These are phyloP conservation scores for Phalloptychus januarius DNA, from an alignment of 2,797 vertebrate genomes.

Conservation along the genomic window DNA sequence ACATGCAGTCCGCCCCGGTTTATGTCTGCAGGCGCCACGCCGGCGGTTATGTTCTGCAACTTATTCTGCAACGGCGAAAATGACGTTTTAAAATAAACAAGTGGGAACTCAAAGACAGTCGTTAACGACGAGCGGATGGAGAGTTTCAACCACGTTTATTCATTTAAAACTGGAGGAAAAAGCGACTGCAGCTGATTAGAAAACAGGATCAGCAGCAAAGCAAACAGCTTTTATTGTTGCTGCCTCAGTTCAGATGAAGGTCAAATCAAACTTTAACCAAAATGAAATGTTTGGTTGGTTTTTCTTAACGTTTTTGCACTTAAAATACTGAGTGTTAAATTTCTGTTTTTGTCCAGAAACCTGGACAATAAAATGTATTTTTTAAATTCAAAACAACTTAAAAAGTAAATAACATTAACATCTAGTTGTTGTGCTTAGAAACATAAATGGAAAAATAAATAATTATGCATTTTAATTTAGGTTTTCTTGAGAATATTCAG, in stretches of 20 bases:
- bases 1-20: no score
- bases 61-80: not conserved
- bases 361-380: not conserved
- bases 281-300: not conserved
- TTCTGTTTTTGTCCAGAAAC: not conserved
- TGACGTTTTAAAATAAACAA: not conserved
- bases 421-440: not conserved
- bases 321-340: not conserved
- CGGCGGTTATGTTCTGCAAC: no score
- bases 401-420: not conserved
- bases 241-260: not conserved
- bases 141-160: not conserved
- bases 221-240: not conserved
- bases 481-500: not conserved
- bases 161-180: not conserved
- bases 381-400: not conserved
- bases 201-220: not conserved
- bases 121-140: not conserved
- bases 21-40: no score
- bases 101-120: not conserved
- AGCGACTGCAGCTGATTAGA: no score
- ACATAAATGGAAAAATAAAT: not conserved
- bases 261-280: not conserved
- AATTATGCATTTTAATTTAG: not conserved
- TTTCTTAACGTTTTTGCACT: no score